A percentile compares a stretch with the other conserved stretches of the same genome.
Conservation (phyloP, 2,113 vertebrate genomes). For the Peromyscus leucopus region DNA sequence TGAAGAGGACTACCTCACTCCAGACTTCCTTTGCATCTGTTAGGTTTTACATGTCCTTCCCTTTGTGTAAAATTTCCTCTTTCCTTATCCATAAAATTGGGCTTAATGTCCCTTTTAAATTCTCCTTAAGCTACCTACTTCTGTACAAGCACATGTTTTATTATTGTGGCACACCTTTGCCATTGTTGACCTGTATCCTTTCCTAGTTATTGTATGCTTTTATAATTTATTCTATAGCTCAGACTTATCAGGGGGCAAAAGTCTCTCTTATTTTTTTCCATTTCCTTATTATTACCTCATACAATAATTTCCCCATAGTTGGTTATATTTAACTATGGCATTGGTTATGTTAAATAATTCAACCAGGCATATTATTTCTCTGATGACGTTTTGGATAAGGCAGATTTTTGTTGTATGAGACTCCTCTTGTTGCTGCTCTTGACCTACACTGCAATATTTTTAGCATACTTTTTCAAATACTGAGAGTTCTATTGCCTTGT, state of each 20-base stretch:
- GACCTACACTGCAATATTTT: neutral
- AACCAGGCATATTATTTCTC: neutral
- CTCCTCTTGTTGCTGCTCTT: neutral
- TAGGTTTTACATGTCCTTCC: neutral
- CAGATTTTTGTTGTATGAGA: neutral
- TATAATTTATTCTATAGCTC: neutral
- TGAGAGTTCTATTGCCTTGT: neutral
- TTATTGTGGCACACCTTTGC: neutral
- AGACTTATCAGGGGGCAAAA: neutral
- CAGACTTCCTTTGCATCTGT: neutral
- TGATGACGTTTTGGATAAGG: neutral
- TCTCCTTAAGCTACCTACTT: neutral
- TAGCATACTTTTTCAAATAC: neutral
- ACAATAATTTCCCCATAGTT: neutral
- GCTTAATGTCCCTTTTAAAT: slow-evolving; percentile 1
- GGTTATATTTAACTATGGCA: neutral
- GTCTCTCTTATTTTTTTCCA: neutral
- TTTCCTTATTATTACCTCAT: neutral
- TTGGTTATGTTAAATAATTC: neutral
- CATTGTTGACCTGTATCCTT: neutral
- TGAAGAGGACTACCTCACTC: neutral
- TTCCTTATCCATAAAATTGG: neutral
- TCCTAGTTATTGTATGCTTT: neutral
- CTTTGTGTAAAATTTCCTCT: neutral
- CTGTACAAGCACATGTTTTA: neutral